phyloP scores from a whole-genome alignment of 1,140 invertebrate species.

The Wiebesia pumilae region DNA sequence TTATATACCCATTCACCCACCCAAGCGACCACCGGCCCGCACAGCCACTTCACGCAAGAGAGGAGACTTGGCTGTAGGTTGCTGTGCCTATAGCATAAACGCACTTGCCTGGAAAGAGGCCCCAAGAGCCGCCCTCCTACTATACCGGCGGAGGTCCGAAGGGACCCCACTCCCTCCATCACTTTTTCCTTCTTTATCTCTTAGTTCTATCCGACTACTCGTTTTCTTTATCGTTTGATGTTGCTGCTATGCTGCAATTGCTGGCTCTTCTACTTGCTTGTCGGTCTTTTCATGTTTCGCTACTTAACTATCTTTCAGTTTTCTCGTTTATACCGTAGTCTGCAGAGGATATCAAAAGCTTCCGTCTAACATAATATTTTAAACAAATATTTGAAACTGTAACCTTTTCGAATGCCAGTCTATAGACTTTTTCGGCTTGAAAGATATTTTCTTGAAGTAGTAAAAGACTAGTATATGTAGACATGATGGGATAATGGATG shows the following conservation, averaged over 20 bases:
- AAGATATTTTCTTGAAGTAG: neutral
- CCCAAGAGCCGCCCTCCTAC: conserved; percentile 33
- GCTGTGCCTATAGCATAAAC: conserved; percentile 17
- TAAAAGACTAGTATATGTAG: neutral
- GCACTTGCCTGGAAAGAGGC: conserved; percentile 24
- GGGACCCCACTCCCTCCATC: conserved; percentile 37
- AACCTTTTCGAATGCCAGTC: neutral
- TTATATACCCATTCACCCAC: conserved; percentile 74
- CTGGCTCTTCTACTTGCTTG: conserved; percentile 2
- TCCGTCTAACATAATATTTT: neutral
- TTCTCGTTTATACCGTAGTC: neutral
- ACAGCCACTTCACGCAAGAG: conserved; percentile 54
- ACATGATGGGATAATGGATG: neutral
- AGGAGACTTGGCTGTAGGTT: conserved; percentile 59
- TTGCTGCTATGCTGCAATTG: neutral
- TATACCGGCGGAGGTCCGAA: conserved; percentile 50
- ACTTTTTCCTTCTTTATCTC: conserved; percentile 35
- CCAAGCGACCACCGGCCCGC: conserved; percentile 49
- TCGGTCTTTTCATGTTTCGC: neutral
- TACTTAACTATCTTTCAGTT: neutral
- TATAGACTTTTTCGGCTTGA: neutral
- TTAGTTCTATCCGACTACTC: conserved; percentile 32
- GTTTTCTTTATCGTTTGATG: conserved; percentile 39
- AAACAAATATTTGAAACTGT: neutral
- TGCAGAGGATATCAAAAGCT: no score